Percentiles rank a stretch among this genome's conserved stretches.
phyloP scores from a whole-genome alignment of 2,888 invertebrate species.

The Eulithis prunata region DNA sequence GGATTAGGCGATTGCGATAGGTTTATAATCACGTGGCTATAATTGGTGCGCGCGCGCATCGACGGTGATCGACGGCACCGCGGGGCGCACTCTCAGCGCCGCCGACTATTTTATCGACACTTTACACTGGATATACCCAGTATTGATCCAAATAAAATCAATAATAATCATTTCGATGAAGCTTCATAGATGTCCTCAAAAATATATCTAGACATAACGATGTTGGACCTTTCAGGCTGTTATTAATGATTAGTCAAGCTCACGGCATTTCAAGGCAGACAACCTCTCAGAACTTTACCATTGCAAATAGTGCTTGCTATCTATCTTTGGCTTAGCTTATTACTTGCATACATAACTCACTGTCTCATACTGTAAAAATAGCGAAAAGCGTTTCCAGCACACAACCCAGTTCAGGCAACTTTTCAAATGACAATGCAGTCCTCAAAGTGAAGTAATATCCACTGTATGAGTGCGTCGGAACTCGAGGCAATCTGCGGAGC shows the following conservation, averaged over 20 bases:
- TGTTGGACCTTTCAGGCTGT: no score
- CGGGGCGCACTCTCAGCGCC: conserved; percentile 71
- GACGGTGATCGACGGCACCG: conserved; percentile 73
- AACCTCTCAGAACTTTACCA: no score
- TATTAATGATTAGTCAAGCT: no score
- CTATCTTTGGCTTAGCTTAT: no score
- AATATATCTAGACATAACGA: no score
- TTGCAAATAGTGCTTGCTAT: no score
- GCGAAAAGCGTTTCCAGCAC: not conserved
- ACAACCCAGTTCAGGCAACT: not conserved
- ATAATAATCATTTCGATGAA: not conserved
- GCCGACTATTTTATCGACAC: conserved; percentile 64
- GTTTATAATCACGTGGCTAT: conserved; percentile 53
- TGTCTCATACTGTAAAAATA: not conserved
- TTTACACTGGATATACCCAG: conserved; percentile 45
- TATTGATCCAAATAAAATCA: not conserved
- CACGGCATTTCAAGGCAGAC: no score
- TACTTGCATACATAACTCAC: no score
- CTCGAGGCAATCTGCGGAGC: conserved; percentile 74
- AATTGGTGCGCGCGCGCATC: conserved; percentile 74
- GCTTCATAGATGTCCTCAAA: no score
- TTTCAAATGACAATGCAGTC: conserved; percentile 3
- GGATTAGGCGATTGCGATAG: conserved; percentile 75
- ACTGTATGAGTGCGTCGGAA: conserved; percentile 65
- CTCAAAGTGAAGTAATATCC: conserved; percentile 50